A percentile compares a stretch with the other conserved stretches of the same genome.
phyloP scores from a whole-genome alignment of 2,888 invertebrate genomes.

The Allacma fusca region DNA sequence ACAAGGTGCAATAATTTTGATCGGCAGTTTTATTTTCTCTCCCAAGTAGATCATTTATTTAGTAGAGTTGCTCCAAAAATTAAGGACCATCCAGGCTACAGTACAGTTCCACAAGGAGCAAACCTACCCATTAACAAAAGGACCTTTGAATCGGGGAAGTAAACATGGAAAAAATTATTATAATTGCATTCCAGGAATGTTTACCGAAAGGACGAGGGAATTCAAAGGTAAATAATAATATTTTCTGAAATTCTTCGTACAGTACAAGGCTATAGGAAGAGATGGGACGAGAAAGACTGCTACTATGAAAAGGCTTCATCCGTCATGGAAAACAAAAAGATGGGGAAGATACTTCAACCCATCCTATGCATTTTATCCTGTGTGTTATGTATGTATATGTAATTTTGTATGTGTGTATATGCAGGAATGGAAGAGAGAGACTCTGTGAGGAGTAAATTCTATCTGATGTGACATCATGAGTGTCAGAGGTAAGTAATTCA shows the following conservation, averaged over 20 bases:
- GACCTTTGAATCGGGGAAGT: not conserved
- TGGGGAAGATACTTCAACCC: not conserved
- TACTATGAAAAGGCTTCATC: not conserved
- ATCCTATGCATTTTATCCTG: not conserved
- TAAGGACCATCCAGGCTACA: too few species aligned
- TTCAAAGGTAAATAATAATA: not conserved
- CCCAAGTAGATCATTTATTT: not conserved
- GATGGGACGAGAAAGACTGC: not conserved
- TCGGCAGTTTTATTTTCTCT: constrained; percentile 4
- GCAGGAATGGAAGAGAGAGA: not conserved
- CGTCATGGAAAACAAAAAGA: constrained; percentile 12
- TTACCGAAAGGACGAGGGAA: not conserved
- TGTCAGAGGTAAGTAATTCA: constrained; percentile 13
- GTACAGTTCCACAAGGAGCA: too few species aligned
- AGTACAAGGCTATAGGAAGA: not conserved
- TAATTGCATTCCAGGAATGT: not conserved
- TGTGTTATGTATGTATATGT: not conserved
- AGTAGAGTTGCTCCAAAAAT: too few species aligned
- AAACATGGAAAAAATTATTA: not conserved
- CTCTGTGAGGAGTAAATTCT: not conserved
- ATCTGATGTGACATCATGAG: constrained; percentile 32
- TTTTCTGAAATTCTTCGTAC: not conserved
- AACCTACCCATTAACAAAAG: not conserved
- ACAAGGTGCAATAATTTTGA: not conserved
- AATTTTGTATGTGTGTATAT: not conserved